phyloP scores from a whole-genome alignment of 2,797 vertebrate genomes.

The Characodon lateralis region DNA sequence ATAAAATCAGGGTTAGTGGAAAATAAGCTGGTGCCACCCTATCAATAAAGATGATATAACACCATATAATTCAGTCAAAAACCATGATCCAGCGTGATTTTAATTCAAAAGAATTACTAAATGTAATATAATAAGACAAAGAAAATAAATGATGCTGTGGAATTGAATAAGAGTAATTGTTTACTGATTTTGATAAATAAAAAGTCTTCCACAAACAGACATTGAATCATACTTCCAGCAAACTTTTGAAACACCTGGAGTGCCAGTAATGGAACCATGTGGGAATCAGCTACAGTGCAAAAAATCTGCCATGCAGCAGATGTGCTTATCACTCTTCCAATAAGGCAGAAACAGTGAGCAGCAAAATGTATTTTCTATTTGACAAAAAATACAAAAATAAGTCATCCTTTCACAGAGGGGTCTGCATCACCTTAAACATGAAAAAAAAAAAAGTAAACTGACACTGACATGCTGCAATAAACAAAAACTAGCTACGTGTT shows the following conservation, averaged over 20 bases:
- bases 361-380: background rate
- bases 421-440: background rate
- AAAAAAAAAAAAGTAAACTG: background rate
- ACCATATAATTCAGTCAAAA: background rate
- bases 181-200: no score
- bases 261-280: background rate
- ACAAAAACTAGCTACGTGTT: background rate
- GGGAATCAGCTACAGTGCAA: background rate
- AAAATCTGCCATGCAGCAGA: conserved; percentile 1
- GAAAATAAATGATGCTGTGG: background rate
- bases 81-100: background rate
- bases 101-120: background rate
- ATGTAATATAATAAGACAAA: background rate
- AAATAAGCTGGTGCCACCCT: background rate
- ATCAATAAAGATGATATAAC: background rate
- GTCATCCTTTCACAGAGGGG: background rate
- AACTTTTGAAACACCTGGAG: background rate
- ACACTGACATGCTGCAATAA: background rate
- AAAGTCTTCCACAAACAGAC: background rate
- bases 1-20: background rate
- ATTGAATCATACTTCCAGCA: background rate
- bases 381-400: background rate
- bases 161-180: background rate
- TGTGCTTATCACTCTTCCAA: conserved; percentile 2
- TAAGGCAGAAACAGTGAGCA: background rate